Conservation (phyloP, 2,113 vertebrate genomes). For the Pachycephala philippinensis region DNA sequence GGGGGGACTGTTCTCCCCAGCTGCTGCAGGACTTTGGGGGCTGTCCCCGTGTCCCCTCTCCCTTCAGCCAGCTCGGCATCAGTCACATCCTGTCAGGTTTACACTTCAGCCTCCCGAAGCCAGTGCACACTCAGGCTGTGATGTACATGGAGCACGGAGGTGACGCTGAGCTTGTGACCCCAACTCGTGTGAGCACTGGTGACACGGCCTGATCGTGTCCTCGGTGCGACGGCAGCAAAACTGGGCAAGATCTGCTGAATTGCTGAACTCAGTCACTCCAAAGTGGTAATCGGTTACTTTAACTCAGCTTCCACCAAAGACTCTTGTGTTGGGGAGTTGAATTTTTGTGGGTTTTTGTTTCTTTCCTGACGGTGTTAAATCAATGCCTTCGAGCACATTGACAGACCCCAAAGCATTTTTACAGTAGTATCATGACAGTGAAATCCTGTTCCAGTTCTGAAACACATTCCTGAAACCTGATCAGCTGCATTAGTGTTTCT, state of each 20-base stretch:
- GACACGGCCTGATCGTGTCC: background rate
- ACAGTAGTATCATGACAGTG: background rate
- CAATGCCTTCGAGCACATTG: background rate
- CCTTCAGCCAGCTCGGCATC: background rate
- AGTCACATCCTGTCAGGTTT: background rate
- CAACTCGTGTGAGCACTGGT: fast-evolving
- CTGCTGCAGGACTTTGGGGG: background rate
- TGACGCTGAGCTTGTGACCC: background rate
- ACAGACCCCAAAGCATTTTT: conserved; percentile 28
- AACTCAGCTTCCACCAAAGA: conserved; percentile 69
- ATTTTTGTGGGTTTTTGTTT: background rate
- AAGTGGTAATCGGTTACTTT: background rate
- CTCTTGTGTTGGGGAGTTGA: background rate
- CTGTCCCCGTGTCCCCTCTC: background rate
- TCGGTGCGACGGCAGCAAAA: background rate
- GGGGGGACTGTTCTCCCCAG: background rate
- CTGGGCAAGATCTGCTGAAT: fast-evolving
- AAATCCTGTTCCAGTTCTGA: background rate
- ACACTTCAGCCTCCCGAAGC: background rate
- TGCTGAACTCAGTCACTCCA: background rate
- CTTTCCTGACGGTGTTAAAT: background rate
- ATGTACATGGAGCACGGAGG: fast-evolving
- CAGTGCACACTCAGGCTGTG: background rate
- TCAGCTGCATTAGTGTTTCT: background rate
- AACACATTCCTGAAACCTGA: background rate